phyloP scores from a whole-genome alignment of 2,113 vertebrate species.

The Myotis lucifugus region DNA sequence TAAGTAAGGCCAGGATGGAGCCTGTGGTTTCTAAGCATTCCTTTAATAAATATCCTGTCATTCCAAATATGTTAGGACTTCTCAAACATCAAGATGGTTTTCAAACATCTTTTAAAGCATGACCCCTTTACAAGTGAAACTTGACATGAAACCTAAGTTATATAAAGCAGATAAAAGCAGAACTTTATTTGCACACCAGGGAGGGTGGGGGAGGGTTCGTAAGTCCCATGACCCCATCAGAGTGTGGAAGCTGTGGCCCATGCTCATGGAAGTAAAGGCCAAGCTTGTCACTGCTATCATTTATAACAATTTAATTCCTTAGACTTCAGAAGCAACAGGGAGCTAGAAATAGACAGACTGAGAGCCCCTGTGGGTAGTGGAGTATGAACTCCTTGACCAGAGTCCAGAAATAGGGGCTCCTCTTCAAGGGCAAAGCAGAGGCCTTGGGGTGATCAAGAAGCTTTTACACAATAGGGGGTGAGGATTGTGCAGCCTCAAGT shows the following conservation, averaged over 20 bases:
- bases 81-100: background rate
- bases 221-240: background rate
- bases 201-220: background rate
- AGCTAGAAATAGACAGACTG: constrained; percentile 47
- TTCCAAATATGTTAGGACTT: background rate
- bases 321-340: constrained; percentile 49
- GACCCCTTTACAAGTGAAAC: constrained; percentile 39
- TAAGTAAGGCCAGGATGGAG: background rate
- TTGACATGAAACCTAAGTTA: background rate
- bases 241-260: background rate
- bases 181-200: background rate
- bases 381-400: constrained; percentile 28
- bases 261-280: background rate
- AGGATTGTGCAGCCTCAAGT: background rate
- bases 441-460: background rate
- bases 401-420: constrained; percentile 31
- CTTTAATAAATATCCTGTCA: background rate
- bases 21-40: background rate
- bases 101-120: constrained; percentile 33
- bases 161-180: constrained; percentile 50
- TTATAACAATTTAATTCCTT: constrained; percentile 18
- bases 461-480: background rate
- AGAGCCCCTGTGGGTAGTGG: background rate
- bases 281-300: background rate
- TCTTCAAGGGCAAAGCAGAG: background rate